phyloP scores from a whole-genome alignment of 2,888 invertebrate species.

The Tiphia femorata region DNA sequence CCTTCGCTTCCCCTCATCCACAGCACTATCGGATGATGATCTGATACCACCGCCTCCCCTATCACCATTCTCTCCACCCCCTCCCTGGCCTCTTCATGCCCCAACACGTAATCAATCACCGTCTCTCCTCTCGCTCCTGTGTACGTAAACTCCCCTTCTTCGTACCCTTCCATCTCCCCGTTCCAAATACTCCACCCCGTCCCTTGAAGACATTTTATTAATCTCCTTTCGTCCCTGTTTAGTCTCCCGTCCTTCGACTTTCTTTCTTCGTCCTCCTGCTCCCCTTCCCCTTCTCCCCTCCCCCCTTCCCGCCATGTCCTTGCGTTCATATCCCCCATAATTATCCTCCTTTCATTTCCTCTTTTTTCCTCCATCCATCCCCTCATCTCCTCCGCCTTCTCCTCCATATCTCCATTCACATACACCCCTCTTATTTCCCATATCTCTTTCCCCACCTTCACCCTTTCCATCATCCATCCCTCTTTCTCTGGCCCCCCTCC shows the following conservation, averaged over 20 bases:
- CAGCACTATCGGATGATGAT: no score
- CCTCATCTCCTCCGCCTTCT: neutral
- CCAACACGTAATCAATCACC: slow-evolving; percentile 2
- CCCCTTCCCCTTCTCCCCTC: no score
- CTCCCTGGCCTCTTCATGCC: neutral
- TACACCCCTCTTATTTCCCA: neutral
- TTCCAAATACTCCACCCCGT: neutral
- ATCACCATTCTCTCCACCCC: neutral
- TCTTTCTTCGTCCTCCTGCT: no score
- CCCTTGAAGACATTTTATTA: neutral
- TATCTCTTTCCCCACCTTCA: neutral
- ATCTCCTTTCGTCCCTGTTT: neutral
- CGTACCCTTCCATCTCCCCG: neutral
- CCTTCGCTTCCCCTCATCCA: neutral
- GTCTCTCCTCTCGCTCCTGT: neutral
- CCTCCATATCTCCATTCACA: neutral
- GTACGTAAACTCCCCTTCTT: no score
- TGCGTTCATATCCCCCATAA: neutral
- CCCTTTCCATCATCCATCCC: neutral
- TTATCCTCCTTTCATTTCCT: neutral
- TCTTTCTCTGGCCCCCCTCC: neutral
- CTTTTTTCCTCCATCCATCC: neutral
- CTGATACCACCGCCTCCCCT: neutral
- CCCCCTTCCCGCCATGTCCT: neutral
- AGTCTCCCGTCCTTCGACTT: no score